A percentile compares a stretch with the other conserved stretches of the same genome.
These are phyloP conservation scores for Kryptolebias ocellatus DNA, from an alignment of 2,797 vertebrate genomes.

Conservation along the genomic window DNA sequence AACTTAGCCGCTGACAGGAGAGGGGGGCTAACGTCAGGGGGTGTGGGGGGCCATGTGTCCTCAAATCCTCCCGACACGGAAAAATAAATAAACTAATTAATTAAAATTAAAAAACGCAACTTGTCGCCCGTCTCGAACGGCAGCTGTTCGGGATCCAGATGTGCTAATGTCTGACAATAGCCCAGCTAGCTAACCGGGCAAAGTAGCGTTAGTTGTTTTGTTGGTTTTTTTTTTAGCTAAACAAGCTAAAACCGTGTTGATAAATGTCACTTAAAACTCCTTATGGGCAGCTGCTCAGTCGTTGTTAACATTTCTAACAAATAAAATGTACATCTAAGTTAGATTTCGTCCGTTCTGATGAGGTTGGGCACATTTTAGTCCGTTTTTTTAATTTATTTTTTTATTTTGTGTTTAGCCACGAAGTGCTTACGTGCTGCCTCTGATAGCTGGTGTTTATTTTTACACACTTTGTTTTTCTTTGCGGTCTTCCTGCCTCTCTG, in stretches of 20 bases:
- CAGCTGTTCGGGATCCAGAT: constrained; percentile 22
- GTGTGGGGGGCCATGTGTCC: constrained; percentile 57
- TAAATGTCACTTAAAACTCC: constrained; percentile 47
- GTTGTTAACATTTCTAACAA: no score
- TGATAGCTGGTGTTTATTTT: neutral
- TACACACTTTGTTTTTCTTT: neutral
- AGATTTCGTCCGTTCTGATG: neutral
- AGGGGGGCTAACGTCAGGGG: constrained; percentile 63
- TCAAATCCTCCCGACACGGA: constrained; percentile 35
- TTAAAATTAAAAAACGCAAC: neutral
- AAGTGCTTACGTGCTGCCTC: constrained; percentile 6
- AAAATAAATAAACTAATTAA: no score
- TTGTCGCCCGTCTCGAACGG: neutral
- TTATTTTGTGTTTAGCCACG: neutral
- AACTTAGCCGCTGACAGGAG: constrained; percentile 67
- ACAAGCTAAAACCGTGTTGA: constrained; percentile 52
- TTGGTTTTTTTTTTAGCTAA: neutral
- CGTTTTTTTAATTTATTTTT: neutral
- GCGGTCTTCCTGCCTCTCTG: neutral
- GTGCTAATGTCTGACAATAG: constrained; percentile 43
- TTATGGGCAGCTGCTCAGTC: constrained; percentile 4
- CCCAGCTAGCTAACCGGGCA: constrained; percentile 60
- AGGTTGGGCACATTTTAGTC: neutral
- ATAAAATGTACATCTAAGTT: no score
- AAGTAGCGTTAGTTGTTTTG: constrained; percentile 6